Conservation (phyloP, 2,888 invertebrate genomes). For the Plusia festucae region DNA sequence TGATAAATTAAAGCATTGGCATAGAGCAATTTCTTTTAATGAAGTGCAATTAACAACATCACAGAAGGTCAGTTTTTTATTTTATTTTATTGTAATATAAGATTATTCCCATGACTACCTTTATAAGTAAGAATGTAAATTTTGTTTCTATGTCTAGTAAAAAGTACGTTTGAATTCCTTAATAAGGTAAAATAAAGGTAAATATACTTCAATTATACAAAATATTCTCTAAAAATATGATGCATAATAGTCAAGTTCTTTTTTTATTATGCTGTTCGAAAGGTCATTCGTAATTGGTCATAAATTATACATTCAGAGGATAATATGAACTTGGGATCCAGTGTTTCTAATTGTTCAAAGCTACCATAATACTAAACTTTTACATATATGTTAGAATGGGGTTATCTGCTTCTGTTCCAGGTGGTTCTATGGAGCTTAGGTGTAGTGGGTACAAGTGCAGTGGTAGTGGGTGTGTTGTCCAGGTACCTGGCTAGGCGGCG, state of each 20-base stretch:
- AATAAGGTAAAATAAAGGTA: neutral
- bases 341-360: neutral
- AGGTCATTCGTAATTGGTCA: slow-evolving; percentile 22
- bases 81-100: slow-evolving; percentile 2
- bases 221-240: neutral
- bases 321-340: neutral
- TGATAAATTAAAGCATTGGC: slow-evolving; percentile 88
- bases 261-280: slow-evolving; percentile 15
- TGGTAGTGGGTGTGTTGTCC: slow-evolving; percentile 95
- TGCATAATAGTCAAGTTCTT: slow-evolving; percentile 1
- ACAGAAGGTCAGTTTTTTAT: slow-evolving; percentile 90
- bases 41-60: slow-evolving; percentile 90
- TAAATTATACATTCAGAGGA: slow-evolving; percentile 3
- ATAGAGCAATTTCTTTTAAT: slow-evolving; percentile 80
- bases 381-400: neutral
- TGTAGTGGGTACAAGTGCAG: slow-evolving; percentile 92
- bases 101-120: neutral
- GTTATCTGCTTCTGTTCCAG: slow-evolving; percentile 74
- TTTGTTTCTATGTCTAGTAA: neutral
- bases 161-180: neutral
- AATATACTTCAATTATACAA: neutral
- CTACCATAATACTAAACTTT: neutral
- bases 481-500: slow-evolving; percentile 93
- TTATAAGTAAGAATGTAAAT: neutral
- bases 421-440: slow-evolving; percentile 93